Conservation (phyloP, 2,888 invertebrate genomes). For the Drosophila mettleri region DNA sequence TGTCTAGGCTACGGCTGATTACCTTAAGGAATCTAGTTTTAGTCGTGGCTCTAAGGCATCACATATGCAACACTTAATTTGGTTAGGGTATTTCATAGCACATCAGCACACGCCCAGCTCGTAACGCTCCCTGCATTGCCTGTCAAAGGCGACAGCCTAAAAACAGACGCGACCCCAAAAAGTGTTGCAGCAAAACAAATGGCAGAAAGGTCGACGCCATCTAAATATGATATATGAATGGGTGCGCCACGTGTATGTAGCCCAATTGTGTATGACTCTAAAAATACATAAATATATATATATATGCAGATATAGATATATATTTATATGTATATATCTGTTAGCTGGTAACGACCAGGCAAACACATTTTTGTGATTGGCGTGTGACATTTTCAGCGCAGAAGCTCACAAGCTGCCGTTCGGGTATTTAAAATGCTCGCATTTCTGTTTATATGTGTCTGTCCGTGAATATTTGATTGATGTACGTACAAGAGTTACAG, state of each 20-base stretch:
- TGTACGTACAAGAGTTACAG: too few species aligned
- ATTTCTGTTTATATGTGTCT: constrained; percentile 52
- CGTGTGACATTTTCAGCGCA: constrained; percentile 71
- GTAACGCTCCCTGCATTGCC: background rate
- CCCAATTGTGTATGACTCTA: constrained; percentile 2
- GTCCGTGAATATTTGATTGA: constrained; percentile 52
- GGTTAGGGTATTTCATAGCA: background rate
- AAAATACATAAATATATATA: constrained; percentile 3
- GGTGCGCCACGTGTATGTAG: constrained; percentile 5
- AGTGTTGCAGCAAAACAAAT: constrained; percentile 52
- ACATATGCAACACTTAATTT: too few species aligned
- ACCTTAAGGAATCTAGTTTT: too few species aligned
- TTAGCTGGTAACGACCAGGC: constrained; percentile 43
- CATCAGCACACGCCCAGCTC: background rate
- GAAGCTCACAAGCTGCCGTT: constrained; percentile 22
- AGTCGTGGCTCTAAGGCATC: too few species aligned
- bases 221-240: constrained; percentile 41
- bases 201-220: constrained; percentile 19
- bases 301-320: constrained; percentile 1
- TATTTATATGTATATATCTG: constrained; percentile 12
- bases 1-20: too few species aligned
- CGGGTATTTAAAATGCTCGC: constrained; percentile 64
- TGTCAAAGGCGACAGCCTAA: constrained; percentile 31
- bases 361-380: constrained; percentile 69
- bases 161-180: constrained; percentile 38